phyloP scores from a whole-genome alignment of 2,888 invertebrate genomes.

The Belgica antarctica region DNA sequence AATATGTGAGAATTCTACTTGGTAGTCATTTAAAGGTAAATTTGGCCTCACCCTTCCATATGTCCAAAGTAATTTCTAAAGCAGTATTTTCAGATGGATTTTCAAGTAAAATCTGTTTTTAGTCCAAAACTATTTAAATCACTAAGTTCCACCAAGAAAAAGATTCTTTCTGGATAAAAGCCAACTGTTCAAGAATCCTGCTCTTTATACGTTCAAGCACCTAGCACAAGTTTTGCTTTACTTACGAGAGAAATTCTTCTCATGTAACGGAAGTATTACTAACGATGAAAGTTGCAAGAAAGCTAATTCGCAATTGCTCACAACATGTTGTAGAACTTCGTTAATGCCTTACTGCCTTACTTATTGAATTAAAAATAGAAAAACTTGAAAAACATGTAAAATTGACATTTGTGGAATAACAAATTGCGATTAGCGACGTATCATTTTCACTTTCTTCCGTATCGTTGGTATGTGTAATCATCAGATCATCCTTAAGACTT shows the following conservation, averaged over 20 bases:
- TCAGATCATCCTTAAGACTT: too few species aligned
- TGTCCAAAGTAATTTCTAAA: too few species aligned
- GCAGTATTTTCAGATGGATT: too few species aligned
- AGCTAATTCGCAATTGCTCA: slow-evolving; percentile 10
- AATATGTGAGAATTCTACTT: too few species aligned
- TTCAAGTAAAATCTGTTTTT: too few species aligned
- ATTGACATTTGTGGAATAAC: too few species aligned
- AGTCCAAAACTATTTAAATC: too few species aligned
- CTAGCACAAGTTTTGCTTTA: background rate
- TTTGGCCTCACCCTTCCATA: too few species aligned
- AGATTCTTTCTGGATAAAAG: background rate
- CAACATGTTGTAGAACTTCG: slow-evolving; percentile 29
- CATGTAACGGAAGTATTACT: slow-evolving; percentile 30
- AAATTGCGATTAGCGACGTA: slow-evolving; percentile 2
- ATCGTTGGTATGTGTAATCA: too few species aligned
- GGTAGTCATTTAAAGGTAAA: too few species aligned
- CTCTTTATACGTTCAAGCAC: background rate
- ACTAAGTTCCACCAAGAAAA: background rate
- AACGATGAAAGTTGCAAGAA: background rate
- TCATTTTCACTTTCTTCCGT: too few species aligned
- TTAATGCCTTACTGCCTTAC: slow-evolving; percentile 12
- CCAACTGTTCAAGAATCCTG: background rate
- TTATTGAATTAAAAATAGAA: too few species aligned
- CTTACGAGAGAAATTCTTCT: slow-evolving; percentile 11
- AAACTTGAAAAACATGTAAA: slow-evolving; percentile 39